These are phyloP conservation scores for Sphinx pinastri DNA, from an alignment of 2,888 invertebrate genomes.

Conservation along the genomic window DNA sequence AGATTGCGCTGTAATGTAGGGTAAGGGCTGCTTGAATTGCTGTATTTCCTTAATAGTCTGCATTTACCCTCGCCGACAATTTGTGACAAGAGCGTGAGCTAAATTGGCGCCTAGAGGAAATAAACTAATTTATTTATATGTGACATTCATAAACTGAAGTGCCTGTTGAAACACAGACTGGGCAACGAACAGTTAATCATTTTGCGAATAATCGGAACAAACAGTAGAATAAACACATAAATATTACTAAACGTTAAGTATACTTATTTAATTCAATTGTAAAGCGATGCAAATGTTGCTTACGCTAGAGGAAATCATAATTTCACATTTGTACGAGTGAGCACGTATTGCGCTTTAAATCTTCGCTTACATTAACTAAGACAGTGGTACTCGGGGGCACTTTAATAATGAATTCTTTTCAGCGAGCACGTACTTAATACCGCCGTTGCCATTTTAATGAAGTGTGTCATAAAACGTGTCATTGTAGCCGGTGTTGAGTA, in stretches of 20 bases:
- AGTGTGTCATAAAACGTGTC: constrained; percentile 69
- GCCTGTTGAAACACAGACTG: constrained; percentile 63
- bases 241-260: constrained; percentile 34
- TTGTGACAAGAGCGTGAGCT: constrained; percentile 81
- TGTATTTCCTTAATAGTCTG: constrained; percentile 84
- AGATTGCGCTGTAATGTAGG: constrained; percentile 81
- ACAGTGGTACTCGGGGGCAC: constrained; percentile 71
- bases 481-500: constrained; percentile 50
- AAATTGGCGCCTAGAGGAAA: constrained; percentile 82
- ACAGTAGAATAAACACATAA: constrained; percentile 36
- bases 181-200: constrained; percentile 50
- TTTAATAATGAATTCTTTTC: constrained; percentile 79
- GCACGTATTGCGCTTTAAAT: constrained; percentile 77
- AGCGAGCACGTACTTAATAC: constrained; percentile 72
- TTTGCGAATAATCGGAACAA: constrained; percentile 41
- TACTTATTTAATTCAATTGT: constrained; percentile 27
- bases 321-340: constrained; percentile 55
- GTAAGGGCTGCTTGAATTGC: constrained; percentile 81
- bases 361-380: constrained; percentile 70
- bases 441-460: constrained; percentile 67
- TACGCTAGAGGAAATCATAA: constrained; percentile 35
- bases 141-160: constrained; percentile 67
- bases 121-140: constrained; percentile 82
- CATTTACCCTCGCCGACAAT: constrained; percentile 82
- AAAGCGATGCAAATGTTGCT: constrained; percentile 33